These are phyloP conservation scores for Rhegmatorhina hoffmannsi DNA, from an alignment of 2,113 vertebrate species.

Conservation along the genomic window DNA sequence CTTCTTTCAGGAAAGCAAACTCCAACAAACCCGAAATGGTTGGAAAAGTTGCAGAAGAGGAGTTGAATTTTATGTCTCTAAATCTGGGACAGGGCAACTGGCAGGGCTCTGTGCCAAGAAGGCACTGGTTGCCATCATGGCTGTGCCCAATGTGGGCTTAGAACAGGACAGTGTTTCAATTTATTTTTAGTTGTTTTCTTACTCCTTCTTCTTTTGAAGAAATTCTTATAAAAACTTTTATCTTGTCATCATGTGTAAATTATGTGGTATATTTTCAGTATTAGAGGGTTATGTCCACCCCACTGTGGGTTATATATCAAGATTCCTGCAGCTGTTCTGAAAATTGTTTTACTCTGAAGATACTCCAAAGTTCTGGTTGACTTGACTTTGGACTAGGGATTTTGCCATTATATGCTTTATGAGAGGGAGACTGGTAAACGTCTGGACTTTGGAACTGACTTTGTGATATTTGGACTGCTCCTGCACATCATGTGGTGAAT, in stretches of 20 bases:
- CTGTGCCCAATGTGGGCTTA: not conserved
- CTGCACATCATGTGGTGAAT: constrained; percentile 60
- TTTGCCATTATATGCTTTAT: constrained; percentile 70
- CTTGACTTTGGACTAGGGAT: constrained; percentile 70
- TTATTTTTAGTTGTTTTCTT: constrained; percentile 59
- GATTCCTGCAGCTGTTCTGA: constrained; percentile 58
- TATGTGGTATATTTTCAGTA: constrained; percentile 67
- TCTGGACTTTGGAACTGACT: constrained; percentile 71
- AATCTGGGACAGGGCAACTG: constrained; percentile 38
- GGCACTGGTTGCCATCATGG: constrained; percentile 10
- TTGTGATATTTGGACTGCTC: constrained; percentile 72
- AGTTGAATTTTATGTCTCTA: constrained; percentile 35
- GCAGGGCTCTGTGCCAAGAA: constrained; percentile 21
- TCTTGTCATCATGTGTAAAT: constrained; percentile 70
- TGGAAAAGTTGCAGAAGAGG: constrained; percentile 30
- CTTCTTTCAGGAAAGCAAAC: constrained; percentile 1
- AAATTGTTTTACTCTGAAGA: constrained; percentile 71
- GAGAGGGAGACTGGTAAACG: constrained; percentile 69
- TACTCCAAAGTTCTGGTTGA: constrained; percentile 75
- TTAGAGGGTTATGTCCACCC: constrained; percentile 49
- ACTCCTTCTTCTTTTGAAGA: constrained; percentile 53
- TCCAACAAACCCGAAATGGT: not conserved
- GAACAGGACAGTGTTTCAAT: constrained; percentile 24
- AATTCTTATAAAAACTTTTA: constrained; percentile 69
- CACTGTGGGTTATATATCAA: constrained; percentile 62